Percentiles rank a stretch among this genome's conserved stretches.
phyloP scores from a whole-genome alignment of 2,888 invertebrate species.

The Chromoteleia sp. region DNA sequence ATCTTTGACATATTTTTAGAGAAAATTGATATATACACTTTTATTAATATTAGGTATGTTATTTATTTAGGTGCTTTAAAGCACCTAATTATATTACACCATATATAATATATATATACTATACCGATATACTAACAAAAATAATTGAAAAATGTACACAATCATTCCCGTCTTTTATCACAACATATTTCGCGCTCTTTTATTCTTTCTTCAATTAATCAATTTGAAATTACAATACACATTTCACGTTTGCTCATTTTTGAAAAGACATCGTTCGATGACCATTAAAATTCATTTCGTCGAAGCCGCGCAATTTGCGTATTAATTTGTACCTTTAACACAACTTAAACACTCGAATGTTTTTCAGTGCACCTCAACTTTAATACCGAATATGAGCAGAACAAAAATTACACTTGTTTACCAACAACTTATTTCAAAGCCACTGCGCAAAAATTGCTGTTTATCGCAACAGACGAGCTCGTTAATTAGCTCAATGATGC shows the following conservation, averaged over 20 bases:
- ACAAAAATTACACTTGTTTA: slow-evolving; percentile 40
- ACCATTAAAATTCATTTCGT: slow-evolving; percentile 4
- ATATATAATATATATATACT: too few species aligned
- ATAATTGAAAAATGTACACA: too few species aligned
- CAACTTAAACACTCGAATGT: slow-evolving; percentile 13
- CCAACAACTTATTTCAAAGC: slow-evolving; percentile 23
- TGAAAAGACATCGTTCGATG: background rate
- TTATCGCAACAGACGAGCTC: slow-evolving; percentile 6
- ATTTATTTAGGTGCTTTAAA: too few species aligned
- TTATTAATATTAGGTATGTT: too few species aligned
- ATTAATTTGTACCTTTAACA: background rate
- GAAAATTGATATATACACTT: too few species aligned
- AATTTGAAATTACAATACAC: background rate
- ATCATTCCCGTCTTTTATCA: too few species aligned
- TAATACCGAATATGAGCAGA: background rate
- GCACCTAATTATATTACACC: too few species aligned
- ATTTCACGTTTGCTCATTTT: background rate
- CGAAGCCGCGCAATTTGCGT: background rate
- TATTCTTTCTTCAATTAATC: too few species aligned
- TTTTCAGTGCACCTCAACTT: background rate
- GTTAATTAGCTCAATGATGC: slow-evolving; percentile 45
- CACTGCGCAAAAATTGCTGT: slow-evolving; percentile 19
- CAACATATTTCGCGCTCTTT: too few species aligned
- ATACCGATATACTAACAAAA: too few species aligned
- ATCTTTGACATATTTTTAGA: too few species aligned